These are phyloP conservation scores for Timema cristinae DNA, from an alignment of 2,888 invertebrate genomes.

Conservation along the genomic window DNA sequence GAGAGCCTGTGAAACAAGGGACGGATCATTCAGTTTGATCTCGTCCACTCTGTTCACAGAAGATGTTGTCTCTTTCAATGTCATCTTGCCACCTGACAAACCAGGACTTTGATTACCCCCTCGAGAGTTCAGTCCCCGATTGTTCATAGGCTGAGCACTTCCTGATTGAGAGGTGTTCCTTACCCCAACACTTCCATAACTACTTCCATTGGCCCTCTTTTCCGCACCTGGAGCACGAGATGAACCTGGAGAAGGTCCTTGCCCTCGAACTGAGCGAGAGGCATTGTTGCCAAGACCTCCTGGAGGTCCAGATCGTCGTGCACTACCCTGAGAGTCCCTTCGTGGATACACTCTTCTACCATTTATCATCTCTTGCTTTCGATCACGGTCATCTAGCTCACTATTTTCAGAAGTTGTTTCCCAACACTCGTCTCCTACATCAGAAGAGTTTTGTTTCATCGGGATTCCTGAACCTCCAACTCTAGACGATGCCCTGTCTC, in stretches of 20 bases:
- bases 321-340: constrained; percentile 34
- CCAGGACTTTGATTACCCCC: constrained; percentile 30
- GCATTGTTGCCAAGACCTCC: constrained; percentile 21
- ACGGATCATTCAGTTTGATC: constrained; percentile 52
- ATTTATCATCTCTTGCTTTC: constrained; percentile 40
- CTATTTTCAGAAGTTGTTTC: constrained; percentile 83
- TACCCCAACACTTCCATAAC: constrained; percentile 21
- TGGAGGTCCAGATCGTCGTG: constrained; percentile 25
- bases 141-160: constrained; percentile 19
- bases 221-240: constrained; percentile 42
- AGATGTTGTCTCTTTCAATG: constrained; percentile 42
- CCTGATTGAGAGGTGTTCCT: not conserved
- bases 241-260: constrained; percentile 25
- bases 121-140: constrained; percentile 21
- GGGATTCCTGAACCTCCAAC: constrained; percentile 30
- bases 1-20: constrained; percentile 51
- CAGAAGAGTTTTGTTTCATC: constrained; percentile 42
- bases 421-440: constrained; percentile 62
- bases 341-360: constrained; percentile 40
- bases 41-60: constrained; percentile 51
- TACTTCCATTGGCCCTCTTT: constrained; percentile 36
- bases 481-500: constrained; percentile 40
- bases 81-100: constrained; percentile 25
- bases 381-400: constrained; percentile 47
- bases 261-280: constrained; percentile 23